Conservation (phyloP, 2,797 vertebrate genomes). For the Crenichthys baileyi region DNA sequence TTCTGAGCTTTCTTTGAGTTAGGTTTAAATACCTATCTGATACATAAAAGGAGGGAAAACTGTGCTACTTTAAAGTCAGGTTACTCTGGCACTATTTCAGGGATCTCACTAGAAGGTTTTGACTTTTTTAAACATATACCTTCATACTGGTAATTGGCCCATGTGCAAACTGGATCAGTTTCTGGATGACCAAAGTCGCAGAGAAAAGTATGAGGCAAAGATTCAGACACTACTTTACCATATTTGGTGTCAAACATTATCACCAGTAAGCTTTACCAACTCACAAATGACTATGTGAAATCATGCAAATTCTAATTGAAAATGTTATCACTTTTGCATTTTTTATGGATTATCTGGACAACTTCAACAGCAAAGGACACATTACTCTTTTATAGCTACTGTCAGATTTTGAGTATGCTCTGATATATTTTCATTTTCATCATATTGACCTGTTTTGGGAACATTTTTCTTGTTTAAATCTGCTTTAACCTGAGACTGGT, state of each 20-base stretch:
- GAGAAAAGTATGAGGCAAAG: neutral
- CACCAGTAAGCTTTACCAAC: neutral
- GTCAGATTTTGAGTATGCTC: too few relatives aligned
- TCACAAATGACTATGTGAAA: neutral
- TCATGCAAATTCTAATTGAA: neutral
- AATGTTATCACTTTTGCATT: neutral
- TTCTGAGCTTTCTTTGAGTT: too few relatives aligned
- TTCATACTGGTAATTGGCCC: neutral
- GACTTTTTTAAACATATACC: neutral
- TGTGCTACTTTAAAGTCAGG: too few relatives aligned
- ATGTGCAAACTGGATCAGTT: neutral
- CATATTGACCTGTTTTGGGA: neutral
- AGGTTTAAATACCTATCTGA: too few relatives aligned
- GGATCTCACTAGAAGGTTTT: neutral
- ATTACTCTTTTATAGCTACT: too few relatives aligned
- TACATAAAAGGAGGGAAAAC: too few relatives aligned
- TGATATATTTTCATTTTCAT: neutral
- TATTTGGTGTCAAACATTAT: neutral
- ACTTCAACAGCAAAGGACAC: too few relatives aligned
- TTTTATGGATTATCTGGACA: neutral
- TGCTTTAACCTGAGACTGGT: neutral
- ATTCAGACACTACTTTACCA: neutral
- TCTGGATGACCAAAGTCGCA: neutral
- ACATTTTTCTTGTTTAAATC: neutral
- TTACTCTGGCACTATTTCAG: too few relatives aligned